Conservation (phyloP, 1,140 invertebrate species). For the Drosophila serrata region DNA sequence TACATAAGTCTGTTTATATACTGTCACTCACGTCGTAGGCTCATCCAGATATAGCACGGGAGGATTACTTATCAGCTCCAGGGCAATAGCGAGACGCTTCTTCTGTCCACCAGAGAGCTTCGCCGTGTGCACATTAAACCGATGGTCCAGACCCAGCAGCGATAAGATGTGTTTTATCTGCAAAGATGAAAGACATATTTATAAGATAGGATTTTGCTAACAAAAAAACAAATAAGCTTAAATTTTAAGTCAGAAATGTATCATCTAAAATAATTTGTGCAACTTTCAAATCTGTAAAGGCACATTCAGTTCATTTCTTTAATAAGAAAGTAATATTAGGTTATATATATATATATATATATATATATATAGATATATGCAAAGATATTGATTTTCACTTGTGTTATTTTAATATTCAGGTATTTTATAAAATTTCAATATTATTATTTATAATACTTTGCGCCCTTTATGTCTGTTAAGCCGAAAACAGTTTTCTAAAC, state of each 20-base stretch:
- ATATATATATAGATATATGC: too few species aligned
- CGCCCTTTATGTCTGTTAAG: background rate
- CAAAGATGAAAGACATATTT: background rate
- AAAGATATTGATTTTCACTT: too few species aligned
- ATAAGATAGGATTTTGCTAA: background rate
- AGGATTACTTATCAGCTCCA: conserved; percentile 94
- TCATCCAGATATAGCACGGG: conserved; percentile 97
- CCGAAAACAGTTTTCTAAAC: background rate
- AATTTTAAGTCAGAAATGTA: background rate
- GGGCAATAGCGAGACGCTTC: conserved; percentile 94
- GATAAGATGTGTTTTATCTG: conserved; percentile 90
- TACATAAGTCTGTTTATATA: conserved; percentile 31
- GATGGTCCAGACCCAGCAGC: conserved; percentile 89
- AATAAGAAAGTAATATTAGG: too few species aligned
- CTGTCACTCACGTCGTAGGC: conserved; percentile 92
- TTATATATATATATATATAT: too few species aligned
- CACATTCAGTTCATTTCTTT: too few species aligned
- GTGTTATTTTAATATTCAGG: too few species aligned
- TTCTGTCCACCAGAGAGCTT: conserved; percentile 95
- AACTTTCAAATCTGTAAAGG: too few species aligned
- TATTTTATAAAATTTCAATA: too few species aligned
- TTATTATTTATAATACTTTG: background rate
- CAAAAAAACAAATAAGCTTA: background rate
- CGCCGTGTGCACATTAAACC: conserved; percentile 89
- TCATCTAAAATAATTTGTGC: background rate